These are phyloP conservation scores for Rhabdomys dilectus DNA, from an alignment of 2,113 vertebrate genomes.

Conservation along the genomic window DNA sequence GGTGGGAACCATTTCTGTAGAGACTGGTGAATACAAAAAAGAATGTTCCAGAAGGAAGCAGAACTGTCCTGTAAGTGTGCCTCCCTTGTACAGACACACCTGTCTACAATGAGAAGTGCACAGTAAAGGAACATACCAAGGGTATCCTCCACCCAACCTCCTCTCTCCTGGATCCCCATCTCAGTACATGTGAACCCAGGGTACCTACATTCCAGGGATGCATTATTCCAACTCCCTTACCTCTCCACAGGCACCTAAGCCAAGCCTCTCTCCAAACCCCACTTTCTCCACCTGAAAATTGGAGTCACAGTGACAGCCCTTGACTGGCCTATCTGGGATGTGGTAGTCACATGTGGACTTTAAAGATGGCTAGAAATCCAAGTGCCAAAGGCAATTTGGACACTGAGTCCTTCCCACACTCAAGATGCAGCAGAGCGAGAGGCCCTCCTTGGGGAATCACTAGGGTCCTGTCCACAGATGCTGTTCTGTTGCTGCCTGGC, in stretches of 20 bases:
- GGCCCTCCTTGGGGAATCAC: neutral
- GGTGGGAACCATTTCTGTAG: neutral
- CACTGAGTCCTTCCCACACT: neutral
- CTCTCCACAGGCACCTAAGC: neutral
- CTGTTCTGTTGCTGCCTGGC: neutral
- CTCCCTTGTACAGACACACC: neutral
- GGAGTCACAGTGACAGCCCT: neutral
- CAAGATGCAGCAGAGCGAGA: neutral
- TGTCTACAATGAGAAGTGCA: neutral
- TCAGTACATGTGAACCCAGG: neutral
- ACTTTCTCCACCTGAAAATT: neutral
- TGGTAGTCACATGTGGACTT: neutral
- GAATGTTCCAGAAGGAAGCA: neutral
- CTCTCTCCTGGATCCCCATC: neutral
- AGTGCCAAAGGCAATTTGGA: neutral
- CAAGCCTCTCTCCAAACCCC: neutral
- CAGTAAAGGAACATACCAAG: neutral
- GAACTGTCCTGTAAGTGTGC: fast-evolving
- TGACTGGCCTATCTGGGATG: fast-evolving
- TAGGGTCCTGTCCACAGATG: neutral
- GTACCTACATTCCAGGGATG: neutral
- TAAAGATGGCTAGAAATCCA: neutral
- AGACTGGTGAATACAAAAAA: too few species aligned
- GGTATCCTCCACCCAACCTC: neutral
- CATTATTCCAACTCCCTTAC: neutral